Percentiles rank a stretch among this genome's conserved stretches.
These are phyloP conservation scores for Lasius platythorax DNA, from an alignment of 2,888 invertebrate species.

Conservation along the genomic window DNA sequence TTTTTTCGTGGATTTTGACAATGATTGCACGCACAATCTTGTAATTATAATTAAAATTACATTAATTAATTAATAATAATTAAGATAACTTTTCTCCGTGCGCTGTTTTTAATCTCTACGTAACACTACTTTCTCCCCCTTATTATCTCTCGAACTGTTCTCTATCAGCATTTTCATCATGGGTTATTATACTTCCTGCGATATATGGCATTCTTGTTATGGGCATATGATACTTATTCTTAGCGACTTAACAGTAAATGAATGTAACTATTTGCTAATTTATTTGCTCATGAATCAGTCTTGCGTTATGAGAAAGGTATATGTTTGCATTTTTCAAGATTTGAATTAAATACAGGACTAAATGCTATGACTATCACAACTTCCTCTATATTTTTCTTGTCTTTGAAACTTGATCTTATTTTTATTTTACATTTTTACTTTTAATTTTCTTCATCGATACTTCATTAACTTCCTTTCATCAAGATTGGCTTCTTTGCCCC, in stretches of 20 bases:
- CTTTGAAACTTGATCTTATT: neutral
- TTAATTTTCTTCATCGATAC: neutral
- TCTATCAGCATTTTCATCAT: constrained; percentile 24
- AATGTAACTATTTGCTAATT: constrained; percentile 44
- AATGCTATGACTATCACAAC: neutral
- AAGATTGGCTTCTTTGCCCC: constrained; percentile 1
- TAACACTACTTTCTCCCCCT: constrained; percentile 8
- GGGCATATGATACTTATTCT: constrained; percentile 42
- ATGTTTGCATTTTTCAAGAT: constrained; percentile 12
- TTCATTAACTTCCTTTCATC: constrained; percentile 11
- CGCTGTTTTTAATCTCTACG: constrained; percentile 23
- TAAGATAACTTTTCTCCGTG: constrained; percentile 24
- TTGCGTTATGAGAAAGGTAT: constrained; percentile 16
- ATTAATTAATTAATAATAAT: neutral
- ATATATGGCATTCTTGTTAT: constrained; percentile 43
- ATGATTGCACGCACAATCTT: neutral
- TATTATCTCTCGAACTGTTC: neutral
- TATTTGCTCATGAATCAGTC: constrained; percentile 27
- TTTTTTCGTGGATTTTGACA: neutral
- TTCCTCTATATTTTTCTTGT: neutral
- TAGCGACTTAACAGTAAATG: constrained; percentile 41
- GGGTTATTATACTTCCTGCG: constrained; percentile 1
- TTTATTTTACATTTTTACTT: constrained; percentile 14
- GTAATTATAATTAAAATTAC: constrained; percentile 3
- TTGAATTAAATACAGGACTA: constrained; percentile 10